Percentiles rank a stretch among this genome's conserved stretches.
These are phyloP conservation scores for Tortricodes alternella DNA, from an alignment of 2,888 invertebrate genomes.

Conservation along the genomic window DNA sequence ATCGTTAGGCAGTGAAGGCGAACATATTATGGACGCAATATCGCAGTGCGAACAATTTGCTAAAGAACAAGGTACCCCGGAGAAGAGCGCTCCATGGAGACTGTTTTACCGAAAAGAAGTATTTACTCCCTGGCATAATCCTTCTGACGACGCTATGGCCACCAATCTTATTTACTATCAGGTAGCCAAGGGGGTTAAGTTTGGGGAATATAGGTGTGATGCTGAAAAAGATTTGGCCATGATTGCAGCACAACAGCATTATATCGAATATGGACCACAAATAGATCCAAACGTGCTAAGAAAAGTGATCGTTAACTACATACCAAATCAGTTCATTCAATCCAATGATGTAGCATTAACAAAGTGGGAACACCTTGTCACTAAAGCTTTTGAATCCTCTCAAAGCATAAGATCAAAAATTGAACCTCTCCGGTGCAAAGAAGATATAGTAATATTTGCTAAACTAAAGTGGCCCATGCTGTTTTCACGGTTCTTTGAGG, in stretches of 20 bases:
- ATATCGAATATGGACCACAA: conserved; percentile 89
- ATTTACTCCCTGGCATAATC: conserved; percentile 96
- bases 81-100: conserved; percentile 94
- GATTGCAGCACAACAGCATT: conserved; percentile 95
- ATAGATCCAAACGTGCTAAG: conserved; percentile 87
- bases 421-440: conserved; percentile 88
- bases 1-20: conserved; percentile 93
- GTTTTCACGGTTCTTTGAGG: conserved; percentile 97
- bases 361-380: conserved; percentile 88
- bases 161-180: conserved; percentile 96
- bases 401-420: conserved; percentile 87
- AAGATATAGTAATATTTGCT: conserved; percentile 95
- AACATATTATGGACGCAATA: conserved; percentile 97
- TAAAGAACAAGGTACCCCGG: conserved; percentile 93
- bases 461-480: conserved; percentile 97
- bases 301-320: conserved; percentile 88
- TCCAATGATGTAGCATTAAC: conserved; percentile 84
- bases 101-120: conserved; percentile 94
- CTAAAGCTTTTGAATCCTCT: conserved; percentile 87
- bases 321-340: conserved; percentile 89
- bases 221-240: conserved; percentile 93
- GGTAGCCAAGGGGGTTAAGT: conserved; percentile 93
- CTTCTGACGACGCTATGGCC: conserved; percentile 89
- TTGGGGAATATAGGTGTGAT: conserved; percentile 94
- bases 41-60: conserved; percentile 98